Base-by-base conservation (phyloP, 64 coral and sea anemone genomes). In the Exaiptasia diaphana region DNA sequence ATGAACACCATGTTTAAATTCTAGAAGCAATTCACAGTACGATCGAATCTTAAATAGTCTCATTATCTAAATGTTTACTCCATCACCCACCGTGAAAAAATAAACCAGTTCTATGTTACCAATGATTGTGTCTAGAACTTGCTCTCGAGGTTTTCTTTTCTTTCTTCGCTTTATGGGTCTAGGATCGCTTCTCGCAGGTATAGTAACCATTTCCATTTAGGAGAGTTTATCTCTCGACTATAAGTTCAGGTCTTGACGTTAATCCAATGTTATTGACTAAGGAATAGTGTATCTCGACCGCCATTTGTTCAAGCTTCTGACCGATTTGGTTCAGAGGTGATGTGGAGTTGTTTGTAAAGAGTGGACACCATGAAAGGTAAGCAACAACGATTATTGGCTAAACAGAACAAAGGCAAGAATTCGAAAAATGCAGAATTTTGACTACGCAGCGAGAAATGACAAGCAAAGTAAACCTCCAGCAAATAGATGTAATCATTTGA, bases 61-160 rank as follows among this genome's bases (percentile, higher is more conserved):
- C n/a, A n/a, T n/a, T n/a, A n/a, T n/a, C n/a, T 17, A 18, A 24
- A 32, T 65, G 61, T 65, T 65, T 65, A 65, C 38, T 35, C 30
- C 26, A 14, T 73, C 12, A 73, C 69, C 28, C 23, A 73, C 69
- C 69, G 69, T 73, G 44, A 45, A 73, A 73, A 45, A 49, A 23
- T 73, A 73, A 49, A 73, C 69, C 38, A 73, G 44, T 49, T 73
- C 69, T 25, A 73, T 18, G 14, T 46, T 73, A 25, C 44, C 69
- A 42, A 73, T 25, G 17, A 73, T 73, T 27, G 69, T 73, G 9
- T 73, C 69, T 0, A 73, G 41, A 29, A 73, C 39, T 45, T 73
- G 39, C 30, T 27, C 41, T 18, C 38, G 39, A 25, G 38, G 5
- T 24, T 41, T 49, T 12, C 0, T 13, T 11, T 73, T 73, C 39